Conservation (phyloP, 1,140 invertebrate species). For the Rhopalosiphum maidis region DNA sequence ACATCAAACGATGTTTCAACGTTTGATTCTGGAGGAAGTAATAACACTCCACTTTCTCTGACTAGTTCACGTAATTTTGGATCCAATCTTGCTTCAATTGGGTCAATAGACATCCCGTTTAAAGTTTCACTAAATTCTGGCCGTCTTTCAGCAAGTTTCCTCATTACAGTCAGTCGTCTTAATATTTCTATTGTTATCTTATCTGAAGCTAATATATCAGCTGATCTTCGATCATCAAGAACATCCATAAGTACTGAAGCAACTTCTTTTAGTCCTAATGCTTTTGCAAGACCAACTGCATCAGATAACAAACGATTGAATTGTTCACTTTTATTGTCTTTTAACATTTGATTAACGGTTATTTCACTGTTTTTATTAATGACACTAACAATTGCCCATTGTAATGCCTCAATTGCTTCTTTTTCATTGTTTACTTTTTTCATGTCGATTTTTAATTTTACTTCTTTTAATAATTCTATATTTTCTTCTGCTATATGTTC, state of each 20-base stretch:
- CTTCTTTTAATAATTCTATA: conserved; percentile 61
- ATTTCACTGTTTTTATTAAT: conserved; percentile 69
- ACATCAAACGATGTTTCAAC: conserved; percentile 70
- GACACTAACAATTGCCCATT: conserved; percentile 70
- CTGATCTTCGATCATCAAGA: conserved; percentile 69
- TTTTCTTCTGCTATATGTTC: conserved; percentile 63
- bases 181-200: conserved; percentile 72
- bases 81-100: conserved; percentile 72
- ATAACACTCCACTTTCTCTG: conserved; percentile 73
- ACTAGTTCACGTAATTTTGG: conserved; percentile 73
- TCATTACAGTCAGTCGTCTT: conserved; percentile 75
- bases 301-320: conserved; percentile 70
- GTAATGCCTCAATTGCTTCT: conserved; percentile 69
- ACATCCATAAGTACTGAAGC: conserved; percentile 68
- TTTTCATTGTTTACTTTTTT: conserved; percentile 68
- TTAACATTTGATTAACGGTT: conserved; percentile 66
- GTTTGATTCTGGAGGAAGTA: conserved; percentile 71
- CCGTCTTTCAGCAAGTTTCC: conserved; percentile 73
- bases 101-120: conserved; percentile 70
- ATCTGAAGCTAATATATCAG: conserved; percentile 69
- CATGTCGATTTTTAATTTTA: conserved; percentile 61
- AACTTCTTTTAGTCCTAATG: conserved; percentile 72
- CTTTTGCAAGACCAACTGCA: conserved; percentile 74
- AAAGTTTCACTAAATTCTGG: conserved; percentile 70
- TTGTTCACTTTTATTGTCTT: conserved; percentile 65